Evolutionary conservation across 2,113 vertebrate species (phyloP).

Genomic region (Brachypteracias leptosomus): DNA sequence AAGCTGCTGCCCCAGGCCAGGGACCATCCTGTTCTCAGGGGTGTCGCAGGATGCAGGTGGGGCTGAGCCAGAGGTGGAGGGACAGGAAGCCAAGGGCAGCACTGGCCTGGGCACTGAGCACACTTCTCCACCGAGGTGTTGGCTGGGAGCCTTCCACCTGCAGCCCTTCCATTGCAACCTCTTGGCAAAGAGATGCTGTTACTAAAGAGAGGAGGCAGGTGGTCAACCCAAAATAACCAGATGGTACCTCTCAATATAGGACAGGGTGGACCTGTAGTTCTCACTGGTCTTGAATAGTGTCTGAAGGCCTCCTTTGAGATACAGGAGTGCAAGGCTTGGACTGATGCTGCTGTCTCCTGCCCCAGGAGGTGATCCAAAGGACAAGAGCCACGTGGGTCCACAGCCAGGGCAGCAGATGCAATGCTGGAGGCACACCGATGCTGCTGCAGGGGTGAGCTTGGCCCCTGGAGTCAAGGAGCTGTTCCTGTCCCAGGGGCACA

Average conservation of each 20-base stretch:
- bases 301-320: neutral
- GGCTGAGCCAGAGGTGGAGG: neutral
- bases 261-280: neutral
- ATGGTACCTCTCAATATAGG: slow-evolving; percentile 31
- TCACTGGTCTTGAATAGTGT: neutral
- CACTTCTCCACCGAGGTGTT: neutral
- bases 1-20: neutral
- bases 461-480: neutral
- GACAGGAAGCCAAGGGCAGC: neutral
- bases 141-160: neutral
- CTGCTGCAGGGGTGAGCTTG: neutral
- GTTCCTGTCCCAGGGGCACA: neutral
- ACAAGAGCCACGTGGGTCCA: fast-evolving
- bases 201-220: neutral
- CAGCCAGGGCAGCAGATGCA: fast-evolving
- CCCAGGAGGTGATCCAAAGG: neutral
- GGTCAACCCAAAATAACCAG: neutral
- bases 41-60: fast-evolving
- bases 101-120: no score
- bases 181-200: neutral
- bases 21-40: neutral
- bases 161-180: neutral
- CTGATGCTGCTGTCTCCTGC: neutral
- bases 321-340: neutral
- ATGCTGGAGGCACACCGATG: neutral